Conservation (phyloP, 2,888 invertebrate species). For the Diogma glabrata region DNA sequence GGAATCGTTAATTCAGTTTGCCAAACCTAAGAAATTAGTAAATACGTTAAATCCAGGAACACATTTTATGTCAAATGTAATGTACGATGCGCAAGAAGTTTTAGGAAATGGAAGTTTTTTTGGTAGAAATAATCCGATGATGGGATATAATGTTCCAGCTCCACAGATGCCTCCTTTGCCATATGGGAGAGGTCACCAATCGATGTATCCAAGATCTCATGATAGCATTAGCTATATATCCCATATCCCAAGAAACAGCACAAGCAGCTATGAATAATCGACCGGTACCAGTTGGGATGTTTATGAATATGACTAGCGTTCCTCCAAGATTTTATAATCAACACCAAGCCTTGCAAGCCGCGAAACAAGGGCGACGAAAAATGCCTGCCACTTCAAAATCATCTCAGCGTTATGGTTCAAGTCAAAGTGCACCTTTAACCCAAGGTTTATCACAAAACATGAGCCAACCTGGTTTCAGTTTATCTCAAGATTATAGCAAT, state of each 20-base stretch:
- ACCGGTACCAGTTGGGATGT: constrained; percentile 90
- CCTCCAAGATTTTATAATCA: constrained; percentile 67
- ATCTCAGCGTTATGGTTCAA: constrained; percentile 12
- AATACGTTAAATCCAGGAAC: constrained; percentile 92
- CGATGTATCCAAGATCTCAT: constrained; percentile 52
- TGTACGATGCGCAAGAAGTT: constrained; percentile 94
- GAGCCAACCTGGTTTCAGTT: constrained; percentile 54
- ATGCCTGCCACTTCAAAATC: constrained; percentile 27
- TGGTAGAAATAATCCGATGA: constrained; percentile 52
- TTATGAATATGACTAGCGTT: constrained; percentile 77
- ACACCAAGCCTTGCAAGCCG: constrained; percentile 47
- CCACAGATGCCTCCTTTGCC: constrained; percentile 8
- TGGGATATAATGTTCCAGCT: constrained; percentile 5
- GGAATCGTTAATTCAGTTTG: constrained; percentile 92
- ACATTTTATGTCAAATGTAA: constrained; percentile 94
- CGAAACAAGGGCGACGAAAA: constrained; percentile 35
- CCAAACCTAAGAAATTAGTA: constrained; percentile 91
- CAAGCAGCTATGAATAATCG: constrained; percentile 65
- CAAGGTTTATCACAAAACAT: constrained; percentile 66
- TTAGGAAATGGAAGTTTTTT: constrained; percentile 89
- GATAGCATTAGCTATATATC: constrained; percentile 91
- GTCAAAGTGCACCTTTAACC: constrained; percentile 43
- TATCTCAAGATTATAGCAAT: constrained; percentile 38
- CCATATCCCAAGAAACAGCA: constrained; percentile 75
- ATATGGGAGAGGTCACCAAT: constrained; percentile 2